Percentiles rank a stretch among this genome's conserved stretches.
These are phyloP conservation scores for Coccyzus lansbergi DNA, from an alignment of 2,797 vertebrate genomes.

Conservation along the genomic window DNA sequence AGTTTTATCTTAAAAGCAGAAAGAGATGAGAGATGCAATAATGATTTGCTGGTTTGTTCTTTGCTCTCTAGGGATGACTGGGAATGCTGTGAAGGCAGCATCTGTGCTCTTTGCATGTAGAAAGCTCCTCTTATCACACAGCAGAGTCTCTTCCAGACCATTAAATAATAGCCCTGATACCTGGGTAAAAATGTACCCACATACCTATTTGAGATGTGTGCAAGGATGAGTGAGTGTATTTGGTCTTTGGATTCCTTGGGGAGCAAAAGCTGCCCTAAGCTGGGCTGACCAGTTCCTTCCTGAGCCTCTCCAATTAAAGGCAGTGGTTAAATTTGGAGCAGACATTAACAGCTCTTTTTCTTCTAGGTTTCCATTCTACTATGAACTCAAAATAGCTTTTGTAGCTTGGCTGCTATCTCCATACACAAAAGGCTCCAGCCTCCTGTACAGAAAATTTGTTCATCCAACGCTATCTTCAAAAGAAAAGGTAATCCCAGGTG, in stretches of 20 bases:
- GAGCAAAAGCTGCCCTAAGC: not conserved
- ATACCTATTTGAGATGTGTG: not conserved
- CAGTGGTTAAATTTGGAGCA: not conserved
- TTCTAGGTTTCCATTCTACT: conserved; percentile 97
- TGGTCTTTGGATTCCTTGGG: not conserved
- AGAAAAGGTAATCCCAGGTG: conserved; percentile 89
- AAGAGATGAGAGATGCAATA: not conserved
- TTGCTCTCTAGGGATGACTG: not conserved
- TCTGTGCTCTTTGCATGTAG: not conserved
- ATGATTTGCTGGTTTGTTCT: not conserved
- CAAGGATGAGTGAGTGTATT: not conserved
- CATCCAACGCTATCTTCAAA: conserved; percentile 98
- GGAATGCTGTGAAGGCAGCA: not conserved
- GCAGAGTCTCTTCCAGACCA: not conserved
- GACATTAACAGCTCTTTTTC: conserved; percentile 28
- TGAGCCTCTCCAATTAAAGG: not conserved
- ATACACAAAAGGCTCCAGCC: conserved; percentile 98
- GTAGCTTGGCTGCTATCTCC: conserved; percentile 98
- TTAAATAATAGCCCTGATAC: not conserved
- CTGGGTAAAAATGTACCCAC: not conserved
- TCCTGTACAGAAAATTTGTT: conserved; percentile 98
- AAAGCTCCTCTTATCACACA: not conserved
- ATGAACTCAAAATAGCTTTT: conserved; percentile 99
- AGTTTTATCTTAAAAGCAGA: not conserved
- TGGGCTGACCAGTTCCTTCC: not conserved